phyloP scores from a whole-genome alignment of 1,140 invertebrate species.

The Drosophila nannoptera region DNA sequence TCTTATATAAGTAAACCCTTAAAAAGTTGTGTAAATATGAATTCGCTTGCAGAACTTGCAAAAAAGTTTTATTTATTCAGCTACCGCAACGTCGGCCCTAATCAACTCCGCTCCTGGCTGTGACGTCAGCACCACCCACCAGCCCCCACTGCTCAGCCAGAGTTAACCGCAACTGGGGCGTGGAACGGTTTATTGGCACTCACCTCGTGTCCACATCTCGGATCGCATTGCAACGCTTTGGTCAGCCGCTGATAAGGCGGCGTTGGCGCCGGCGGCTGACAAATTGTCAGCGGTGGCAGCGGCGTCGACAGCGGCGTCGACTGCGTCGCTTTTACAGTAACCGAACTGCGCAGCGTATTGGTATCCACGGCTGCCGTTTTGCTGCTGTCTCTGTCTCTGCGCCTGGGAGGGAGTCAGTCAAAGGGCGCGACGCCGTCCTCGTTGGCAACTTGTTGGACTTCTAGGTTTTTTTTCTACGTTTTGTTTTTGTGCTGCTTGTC shows the following conservation, averaged over 20 bases:
- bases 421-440: constrained; percentile 21
- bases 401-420: constrained; percentile 23
- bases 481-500: neutral
- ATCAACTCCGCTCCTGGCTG: constrained; percentile 27
- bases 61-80: constrained; percentile 2
- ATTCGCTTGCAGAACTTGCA: neutral
- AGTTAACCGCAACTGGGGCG: constrained; percentile 36
- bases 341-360: constrained; percentile 68
- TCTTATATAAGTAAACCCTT: neutral
- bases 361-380: constrained; percentile 79
- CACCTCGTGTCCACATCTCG: constrained; percentile 79
- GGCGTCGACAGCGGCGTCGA: constrained; percentile 31
- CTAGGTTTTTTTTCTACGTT: neutral
- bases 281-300: constrained; percentile 65
- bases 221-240: constrained; percentile 79
- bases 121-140: constrained; percentile 45
- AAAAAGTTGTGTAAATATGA: neutral
- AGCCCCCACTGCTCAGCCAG: neutral
- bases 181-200: constrained; percentile 40
- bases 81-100: neutral
- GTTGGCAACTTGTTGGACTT: constrained; percentile 38
- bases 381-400: constrained; percentile 54
- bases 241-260: constrained; percentile 79
- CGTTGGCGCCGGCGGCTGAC: constrained; percentile 71
- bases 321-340: constrained; percentile 58